These are phyloP conservation scores for Morelia viridis DNA, from an alignment of 2,797 vertebrate species.

Conservation along the genomic window DNA sequence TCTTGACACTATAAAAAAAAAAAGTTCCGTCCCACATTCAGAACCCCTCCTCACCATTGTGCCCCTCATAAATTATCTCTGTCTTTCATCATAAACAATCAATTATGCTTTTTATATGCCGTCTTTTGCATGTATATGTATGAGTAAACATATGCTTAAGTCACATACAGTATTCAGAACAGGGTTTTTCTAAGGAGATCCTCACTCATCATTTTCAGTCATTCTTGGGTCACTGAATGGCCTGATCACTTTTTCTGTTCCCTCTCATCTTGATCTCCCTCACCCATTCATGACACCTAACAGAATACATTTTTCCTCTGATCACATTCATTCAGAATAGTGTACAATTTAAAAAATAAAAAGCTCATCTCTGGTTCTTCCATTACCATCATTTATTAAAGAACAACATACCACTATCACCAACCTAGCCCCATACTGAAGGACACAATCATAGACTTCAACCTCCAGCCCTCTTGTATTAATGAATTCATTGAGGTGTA, in stretches of 20 bases:
- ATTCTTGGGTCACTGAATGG: neutral
- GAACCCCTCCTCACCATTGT: neutral
- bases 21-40: neutral
- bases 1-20: neutral
- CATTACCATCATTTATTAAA: neutral
- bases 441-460: neutral
- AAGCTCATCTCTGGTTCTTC: neutral
- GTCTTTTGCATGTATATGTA: neutral
- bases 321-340: neutral
- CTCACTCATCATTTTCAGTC: neutral
- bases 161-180: neutral
- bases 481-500: neutral
- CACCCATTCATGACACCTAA: neutral
- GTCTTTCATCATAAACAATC: neutral
- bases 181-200: neutral
- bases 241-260: neutral
- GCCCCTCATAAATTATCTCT: neutral
- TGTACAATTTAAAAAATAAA: neutral
- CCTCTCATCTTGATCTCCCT: neutral
- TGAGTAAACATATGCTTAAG: neutral
- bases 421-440: neutral
- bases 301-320: neutral
- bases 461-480: neutral
- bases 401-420: neutral
- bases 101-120: neutral